phyloP scores from a whole-genome alignment of 2,888 invertebrate species.

The Pristionchus japonicus region DNA sequence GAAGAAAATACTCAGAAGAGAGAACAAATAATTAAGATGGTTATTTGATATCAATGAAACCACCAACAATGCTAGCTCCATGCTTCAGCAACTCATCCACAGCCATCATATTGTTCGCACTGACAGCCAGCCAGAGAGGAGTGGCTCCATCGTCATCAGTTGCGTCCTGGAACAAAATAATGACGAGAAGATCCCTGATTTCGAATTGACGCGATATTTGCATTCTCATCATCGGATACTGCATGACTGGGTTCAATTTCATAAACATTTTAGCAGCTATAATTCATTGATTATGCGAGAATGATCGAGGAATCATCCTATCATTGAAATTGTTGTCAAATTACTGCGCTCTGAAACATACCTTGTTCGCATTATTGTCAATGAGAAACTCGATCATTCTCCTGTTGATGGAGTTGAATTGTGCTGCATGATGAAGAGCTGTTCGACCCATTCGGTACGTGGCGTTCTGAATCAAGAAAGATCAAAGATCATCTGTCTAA shows the following conservation, averaged over 20 bases:
- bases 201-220: too few species aligned
- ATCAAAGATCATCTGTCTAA: neutral
- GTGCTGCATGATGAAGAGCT: conserved; percentile 96
- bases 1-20: too few species aligned
- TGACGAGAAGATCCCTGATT: too few species aligned
- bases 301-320: too few species aligned
- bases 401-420: conserved; percentile 76
- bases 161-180: conserved; percentile 38
- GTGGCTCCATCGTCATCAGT: neutral
- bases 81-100: conserved; percentile 4
- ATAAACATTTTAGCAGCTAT: too few species aligned
- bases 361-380: conserved; percentile 59
- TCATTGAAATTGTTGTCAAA: too few species aligned
- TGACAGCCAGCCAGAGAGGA: conserved; percentile 31
- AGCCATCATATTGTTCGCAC: neutral
- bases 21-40: too few species aligned
- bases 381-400: conserved; percentile 60
- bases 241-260: too few species aligned
- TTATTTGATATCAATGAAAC: neutral
- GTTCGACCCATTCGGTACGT: conserved; percentile 81
- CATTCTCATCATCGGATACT: too few species aligned
- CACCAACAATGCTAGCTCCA: conserved; percentile 41
- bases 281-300: too few species aligned
- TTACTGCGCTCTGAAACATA: conserved; percentile 44
- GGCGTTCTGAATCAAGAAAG: neutral